These are phyloP conservation scores for Drosophila macrospina DNA, from an alignment of 2,888 invertebrate species.

Conservation along the genomic window DNA sequence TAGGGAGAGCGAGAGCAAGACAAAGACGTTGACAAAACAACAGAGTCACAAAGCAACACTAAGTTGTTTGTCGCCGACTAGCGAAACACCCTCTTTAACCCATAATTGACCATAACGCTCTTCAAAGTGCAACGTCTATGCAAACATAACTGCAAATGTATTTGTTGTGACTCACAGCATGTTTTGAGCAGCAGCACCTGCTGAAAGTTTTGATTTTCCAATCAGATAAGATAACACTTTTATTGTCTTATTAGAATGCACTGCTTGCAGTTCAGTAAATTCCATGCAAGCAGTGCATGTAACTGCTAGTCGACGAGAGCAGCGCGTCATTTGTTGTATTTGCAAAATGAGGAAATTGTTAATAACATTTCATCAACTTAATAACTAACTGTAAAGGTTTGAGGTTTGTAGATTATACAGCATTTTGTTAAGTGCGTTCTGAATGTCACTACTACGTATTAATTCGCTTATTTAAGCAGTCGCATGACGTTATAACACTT, in stretches of 20 bases:
- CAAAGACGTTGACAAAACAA: constrained; percentile 12
- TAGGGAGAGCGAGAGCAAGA: constrained; percentile 1
- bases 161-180: neutral
- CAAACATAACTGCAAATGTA: neutral
- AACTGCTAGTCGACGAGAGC: neutral
- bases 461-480: constrained; percentile 9
- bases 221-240: constrained; percentile 13
- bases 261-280: constrained; percentile 9
- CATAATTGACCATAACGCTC: constrained; percentile 15
- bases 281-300: constrained; percentile 4
- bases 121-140: neutral
- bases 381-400: neutral
- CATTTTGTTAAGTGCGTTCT: constrained; percentile 10
- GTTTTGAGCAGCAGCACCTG: neutral
- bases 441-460: neutral
- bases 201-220: constrained; percentile 3
- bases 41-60: neutral
- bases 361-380: constrained; percentile 10
- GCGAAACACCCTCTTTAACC: constrained; percentile 31
- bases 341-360: constrained; percentile 5
- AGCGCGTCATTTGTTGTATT: neutral
- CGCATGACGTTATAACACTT: constrained; percentile 12
- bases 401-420: constrained; percentile 4
- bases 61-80: constrained; percentile 32
- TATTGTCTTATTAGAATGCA: neutral